phyloP scores from a whole-genome alignment of 2,888 invertebrate species.

The Zhengitettix transpicula region DNA sequence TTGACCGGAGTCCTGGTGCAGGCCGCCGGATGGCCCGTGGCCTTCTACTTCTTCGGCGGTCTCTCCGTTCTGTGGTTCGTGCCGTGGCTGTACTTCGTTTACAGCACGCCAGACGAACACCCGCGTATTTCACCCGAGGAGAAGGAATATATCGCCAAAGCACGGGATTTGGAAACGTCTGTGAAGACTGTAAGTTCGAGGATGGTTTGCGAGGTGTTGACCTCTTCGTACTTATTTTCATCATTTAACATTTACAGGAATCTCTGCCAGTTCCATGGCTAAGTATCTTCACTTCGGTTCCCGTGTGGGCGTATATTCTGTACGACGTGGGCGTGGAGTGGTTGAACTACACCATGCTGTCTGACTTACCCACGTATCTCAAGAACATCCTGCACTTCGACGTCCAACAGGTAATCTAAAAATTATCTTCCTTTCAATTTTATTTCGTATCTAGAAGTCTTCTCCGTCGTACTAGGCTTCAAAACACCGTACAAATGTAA shows the following conservation, averaged over 20 bases:
- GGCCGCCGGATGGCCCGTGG: conserved; percentile 2
- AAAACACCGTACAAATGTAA: no score
- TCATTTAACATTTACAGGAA: no score
- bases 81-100: conserved; percentile 28
- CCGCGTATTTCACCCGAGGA: conserved; percentile 29
- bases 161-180: no score
- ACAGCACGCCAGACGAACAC: conserved; percentile 30
- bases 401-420: background rate
- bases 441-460: no score
- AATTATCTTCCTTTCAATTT: no score
- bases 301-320: background rate
- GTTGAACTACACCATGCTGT: background rate
- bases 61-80: conserved; percentile 28
- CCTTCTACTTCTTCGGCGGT: conserved; percentile 11
- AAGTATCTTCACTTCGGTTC: background rate
- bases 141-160: conserved; percentile 4
- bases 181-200: no score
- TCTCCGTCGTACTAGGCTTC: no score
- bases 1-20: no score
- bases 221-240: no score
- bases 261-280: background rate
- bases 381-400: background rate
- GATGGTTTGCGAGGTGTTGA: no score
- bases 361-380: background rate
- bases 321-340: background rate